These are phyloP conservation scores for Antennarius striatus DNA, from an alignment of 2,113 vertebrate genomes.

Conservation along the genomic window DNA sequence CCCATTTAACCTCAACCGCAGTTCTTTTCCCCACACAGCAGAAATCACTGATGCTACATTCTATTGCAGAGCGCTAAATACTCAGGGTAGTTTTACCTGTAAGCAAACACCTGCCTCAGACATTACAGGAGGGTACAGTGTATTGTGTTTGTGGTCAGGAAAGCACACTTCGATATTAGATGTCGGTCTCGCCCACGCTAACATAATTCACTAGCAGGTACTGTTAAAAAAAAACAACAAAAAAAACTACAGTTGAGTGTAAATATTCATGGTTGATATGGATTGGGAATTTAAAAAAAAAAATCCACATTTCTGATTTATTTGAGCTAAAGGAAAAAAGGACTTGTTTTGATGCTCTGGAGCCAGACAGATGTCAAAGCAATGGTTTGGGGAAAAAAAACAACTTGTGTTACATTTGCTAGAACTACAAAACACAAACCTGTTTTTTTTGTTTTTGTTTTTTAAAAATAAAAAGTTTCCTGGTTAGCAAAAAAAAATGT, in stretches of 20 bases:
- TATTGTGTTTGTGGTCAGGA: no score
- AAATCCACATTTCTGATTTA: not conserved
- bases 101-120: slow-evolving; percentile 46
- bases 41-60: slow-evolving; percentile 77
- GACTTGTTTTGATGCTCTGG: no score
- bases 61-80: slow-evolving; percentile 72
- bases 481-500: no score
- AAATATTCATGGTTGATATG: no score
- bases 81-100: slow-evolving; percentile 53
- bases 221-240: slow-evolving; percentile 10
- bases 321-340: no score
- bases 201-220: slow-evolving; percentile 1
- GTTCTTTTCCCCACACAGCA: slow-evolving; percentile 47
- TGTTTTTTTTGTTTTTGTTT: no score
- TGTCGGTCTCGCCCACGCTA: slow-evolving; percentile 17
- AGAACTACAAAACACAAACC: no score
- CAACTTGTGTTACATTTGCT: no score
- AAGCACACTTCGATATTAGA: no score
- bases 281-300: slow-evolving; percentile 24
- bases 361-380: no score
- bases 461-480: no score
- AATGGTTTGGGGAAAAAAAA: no score
- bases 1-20: slow-evolving; percentile 62
- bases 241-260: slow-evolving; percentile 9
- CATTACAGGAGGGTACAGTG: slow-evolving; percentile 41